Evolutionary conservation across 1,140 invertebrate genomes (phyloP).

Genomic region (Drosophila auraria): DNA sequence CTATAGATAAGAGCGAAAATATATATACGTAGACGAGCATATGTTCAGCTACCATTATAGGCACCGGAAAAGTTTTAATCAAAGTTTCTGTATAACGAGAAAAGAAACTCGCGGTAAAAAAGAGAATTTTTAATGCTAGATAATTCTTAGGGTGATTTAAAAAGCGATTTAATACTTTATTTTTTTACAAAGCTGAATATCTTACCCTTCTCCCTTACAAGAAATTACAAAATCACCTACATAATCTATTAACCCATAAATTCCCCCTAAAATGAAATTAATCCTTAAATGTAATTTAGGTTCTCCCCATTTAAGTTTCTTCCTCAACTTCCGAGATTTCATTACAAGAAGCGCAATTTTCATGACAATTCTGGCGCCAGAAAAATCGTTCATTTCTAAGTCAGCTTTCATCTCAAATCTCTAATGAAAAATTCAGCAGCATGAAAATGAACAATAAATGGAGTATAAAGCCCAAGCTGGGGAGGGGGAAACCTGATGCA

Average conservation of each 20-base stretch:
- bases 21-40: constrained; percentile 6
- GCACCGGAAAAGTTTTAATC: constrained; percentile 32
- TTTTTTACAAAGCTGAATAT: too few relatives aligned
- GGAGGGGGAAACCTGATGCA: constrained; percentile 19
- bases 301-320: background rate
- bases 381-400: constrained; percentile 48
- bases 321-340: constrained; percentile 41
- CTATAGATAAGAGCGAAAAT: constrained; percentile 35
- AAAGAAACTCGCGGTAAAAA: background rate
- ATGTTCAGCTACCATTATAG: constrained; percentile 5
- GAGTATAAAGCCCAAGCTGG: constrained; percentile 32
- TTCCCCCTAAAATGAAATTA: background rate
- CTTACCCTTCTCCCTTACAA: too few relatives aligned
- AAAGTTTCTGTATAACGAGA: constrained; percentile 20
- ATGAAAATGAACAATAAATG: constrained; percentile 70
- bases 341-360: constrained; percentile 29
- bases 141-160: background rate
- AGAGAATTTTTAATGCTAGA: background rate
- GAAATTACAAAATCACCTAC: too few relatives aligned
- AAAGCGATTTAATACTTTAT: background rate
- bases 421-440: constrained; percentile 77
- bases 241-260: background rate
- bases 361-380: constrained; percentile 40
- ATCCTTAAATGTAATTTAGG: constrained; percentile 4
- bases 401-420: constrained; percentile 50